These are phyloP conservation scores for Chiridota heheva DNA, from an alignment of 35 echinoderm and acorn worm species.

Conservation along the genomic window DNA sequence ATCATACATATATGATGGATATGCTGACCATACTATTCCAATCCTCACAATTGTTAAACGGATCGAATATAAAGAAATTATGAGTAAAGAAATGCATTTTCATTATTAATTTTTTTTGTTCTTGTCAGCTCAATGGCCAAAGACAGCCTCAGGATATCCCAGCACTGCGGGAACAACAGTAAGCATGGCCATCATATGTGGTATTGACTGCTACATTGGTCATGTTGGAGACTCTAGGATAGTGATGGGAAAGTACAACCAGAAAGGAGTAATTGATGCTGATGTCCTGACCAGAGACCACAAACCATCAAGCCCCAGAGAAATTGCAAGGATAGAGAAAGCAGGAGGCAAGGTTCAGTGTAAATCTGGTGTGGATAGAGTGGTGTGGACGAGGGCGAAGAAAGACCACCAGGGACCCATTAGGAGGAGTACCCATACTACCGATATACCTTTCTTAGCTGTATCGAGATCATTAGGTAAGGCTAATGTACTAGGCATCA, in stretches of 20 bases:
- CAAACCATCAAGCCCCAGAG: slow-evolving; percentile 66
- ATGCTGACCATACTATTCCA: too few relatives aligned
- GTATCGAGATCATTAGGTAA: slow-evolving; percentile 94
- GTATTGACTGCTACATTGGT: slow-evolving; percentile 81
- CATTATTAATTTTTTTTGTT: background rate
- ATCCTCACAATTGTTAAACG: too few relatives aligned
- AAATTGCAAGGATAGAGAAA: slow-evolving; percentile 72
- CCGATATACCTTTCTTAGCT: slow-evolving; percentile 90
- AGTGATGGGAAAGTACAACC: slow-evolving; percentile 49
- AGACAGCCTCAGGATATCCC: slow-evolving; percentile 73
- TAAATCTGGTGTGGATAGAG: slow-evolving; percentile 84
- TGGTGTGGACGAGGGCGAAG: slow-evolving; percentile 88
- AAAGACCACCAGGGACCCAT: slow-evolving; percentile 77
- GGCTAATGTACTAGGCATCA: background rate
- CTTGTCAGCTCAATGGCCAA: slow-evolving; percentile 64
- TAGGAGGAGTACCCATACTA: slow-evolving; percentile 71
- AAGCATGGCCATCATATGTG: slow-evolving; percentile 85
- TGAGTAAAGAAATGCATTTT: too few relatives aligned
- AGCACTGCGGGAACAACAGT: slow-evolving; percentile 93
- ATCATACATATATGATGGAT: too few relatives aligned
- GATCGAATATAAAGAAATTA: too few relatives aligned
- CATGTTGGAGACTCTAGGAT: slow-evolving; percentile 93
- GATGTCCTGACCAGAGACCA: slow-evolving; percentile 79
- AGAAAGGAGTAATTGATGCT: slow-evolving; percentile 47
- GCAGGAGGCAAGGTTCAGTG: slow-evolving; percentile 70